Evolutionary conservation across 2,113 vertebrate species (phyloP), one percentile per base, ranked within the genome.

Genomic region (Oreotrochilus melanogaster): DNA sequence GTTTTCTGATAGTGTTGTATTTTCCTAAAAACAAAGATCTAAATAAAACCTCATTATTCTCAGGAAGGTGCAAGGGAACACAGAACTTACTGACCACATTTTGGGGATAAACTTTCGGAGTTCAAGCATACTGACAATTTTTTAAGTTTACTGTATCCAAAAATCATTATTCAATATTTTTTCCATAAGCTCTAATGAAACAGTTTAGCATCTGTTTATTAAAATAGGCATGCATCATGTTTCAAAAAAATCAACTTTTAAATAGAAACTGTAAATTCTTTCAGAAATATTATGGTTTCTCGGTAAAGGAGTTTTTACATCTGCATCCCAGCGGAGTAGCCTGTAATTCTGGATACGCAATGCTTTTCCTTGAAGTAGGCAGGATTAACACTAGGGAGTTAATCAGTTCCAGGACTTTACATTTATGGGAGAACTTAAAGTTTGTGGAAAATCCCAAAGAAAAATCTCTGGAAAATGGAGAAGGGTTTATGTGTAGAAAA

Each of bases 301-400:
- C 81, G 64, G 76, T 37, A 91, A 73, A 96, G 74, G 48, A 94
- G 78, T 82, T 83, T 91, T 66, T 65, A 54, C 64, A 57, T 83
- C 83, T 84, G 33, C 43, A 53, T 86, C 76, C 78, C 81, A 88
- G 7, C 3, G 51, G 78, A 92, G 53, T 18, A 82, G 95, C 67
- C 91, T 81, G 42, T 42, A 89, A 92, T 48, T 67, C 69, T 93
- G 86, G 75, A 92, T 89, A 64, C 43, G 45, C 43, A 82, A 43
- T 16, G 13, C 74, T 93, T 96, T 90, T 42, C 54, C 75, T 86
- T 94, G 73, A 94, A 76, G 66, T 75, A 74, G 18, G 89, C 78
- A 87, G 90, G 92, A 96, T 91, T 94, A 92, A 89, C 54, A 76
- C 67, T 23, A 53, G 15, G 70, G 88, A 96, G 86, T 83, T 93